A percentile compares a stretch with the other conserved stretches of the same genome.
Conservation (phyloP, 2,113 vertebrate species). For the Myanophis thanlyinensis region DNA sequence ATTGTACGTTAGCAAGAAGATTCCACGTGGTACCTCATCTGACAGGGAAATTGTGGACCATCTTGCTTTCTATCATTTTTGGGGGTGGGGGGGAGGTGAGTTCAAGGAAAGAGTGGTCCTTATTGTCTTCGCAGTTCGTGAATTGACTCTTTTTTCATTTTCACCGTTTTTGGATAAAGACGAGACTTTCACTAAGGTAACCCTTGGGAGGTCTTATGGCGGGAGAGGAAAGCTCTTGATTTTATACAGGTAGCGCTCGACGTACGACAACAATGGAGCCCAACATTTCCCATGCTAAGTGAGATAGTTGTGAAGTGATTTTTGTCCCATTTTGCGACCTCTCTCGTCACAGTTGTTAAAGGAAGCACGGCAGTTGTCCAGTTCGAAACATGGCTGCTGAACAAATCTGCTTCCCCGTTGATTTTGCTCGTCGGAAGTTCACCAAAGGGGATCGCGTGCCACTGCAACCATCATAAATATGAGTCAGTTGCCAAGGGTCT, state of each 20-base stretch:
- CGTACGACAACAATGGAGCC: not conserved
- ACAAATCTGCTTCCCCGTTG: not conserved
- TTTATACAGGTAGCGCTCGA: slow-evolving; percentile 17
- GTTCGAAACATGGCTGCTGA: not conserved
- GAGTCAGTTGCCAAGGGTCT: not conserved
- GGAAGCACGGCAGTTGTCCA: not conserved
- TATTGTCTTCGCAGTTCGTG: slow-evolving; percentile 45
- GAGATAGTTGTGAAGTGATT: not conserved
- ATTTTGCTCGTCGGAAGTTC: not conserved
- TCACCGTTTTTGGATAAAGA: slow-evolving; percentile 49
- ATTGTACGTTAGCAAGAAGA: slow-evolving; percentile 54
- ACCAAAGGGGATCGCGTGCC: not conserved
- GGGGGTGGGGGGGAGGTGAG: fast-evolving
- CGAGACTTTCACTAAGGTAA: slow-evolving; percentile 44
- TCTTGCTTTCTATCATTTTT: not conserved
- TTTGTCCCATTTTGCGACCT: not conserved
- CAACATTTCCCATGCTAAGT: not conserved
- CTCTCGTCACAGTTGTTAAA: not conserved
- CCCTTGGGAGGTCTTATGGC: slow-evolving; percentile 46
- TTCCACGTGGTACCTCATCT: slow-evolving; percentile 56
- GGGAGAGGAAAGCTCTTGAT: slow-evolving; percentile 24
- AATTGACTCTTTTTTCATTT: slow-evolving; percentile 62
- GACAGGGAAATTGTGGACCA: slow-evolving; percentile 43
- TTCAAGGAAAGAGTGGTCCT: not conserved
- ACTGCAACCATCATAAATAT: not conserved